phyloP scores from a whole-genome alignment of 2,113 vertebrate genomes.

The Hyaena hyaena region DNA sequence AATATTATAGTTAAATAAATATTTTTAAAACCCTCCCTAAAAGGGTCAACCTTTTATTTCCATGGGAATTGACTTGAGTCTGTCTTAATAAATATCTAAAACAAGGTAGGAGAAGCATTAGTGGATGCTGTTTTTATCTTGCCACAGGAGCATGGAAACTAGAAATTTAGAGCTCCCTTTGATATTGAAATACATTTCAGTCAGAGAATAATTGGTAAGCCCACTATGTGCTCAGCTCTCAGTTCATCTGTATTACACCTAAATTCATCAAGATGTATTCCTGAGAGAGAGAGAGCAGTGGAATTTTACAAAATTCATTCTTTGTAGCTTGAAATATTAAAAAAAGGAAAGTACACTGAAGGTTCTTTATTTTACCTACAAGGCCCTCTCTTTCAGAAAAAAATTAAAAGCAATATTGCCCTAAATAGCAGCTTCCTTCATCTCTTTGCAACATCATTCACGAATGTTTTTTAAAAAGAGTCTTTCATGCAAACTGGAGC shows the following conservation, averaged over 20 bases:
- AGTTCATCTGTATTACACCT: not conserved
- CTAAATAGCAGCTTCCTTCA: not conserved
- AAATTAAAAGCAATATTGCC: constrained; percentile 2
- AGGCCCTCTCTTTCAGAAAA: not conserved
- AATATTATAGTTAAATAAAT: not conserved
- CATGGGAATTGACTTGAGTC: not conserved
- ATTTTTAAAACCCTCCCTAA: not conserved
- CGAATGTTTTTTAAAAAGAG: not conserved
- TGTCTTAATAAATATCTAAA: constrained; percentile 55
- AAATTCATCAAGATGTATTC: not conserved
- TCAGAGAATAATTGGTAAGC: not conserved
- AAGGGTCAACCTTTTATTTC: constrained; percentile 1
- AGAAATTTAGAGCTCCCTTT: not conserved
- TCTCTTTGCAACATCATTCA: not conserved
- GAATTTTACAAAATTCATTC: not conserved
- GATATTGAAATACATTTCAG: not conserved
- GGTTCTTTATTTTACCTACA: not conserved
- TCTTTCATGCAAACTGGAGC: not conserved
- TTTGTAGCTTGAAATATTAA: not conserved
- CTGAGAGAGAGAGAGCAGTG: not conserved
- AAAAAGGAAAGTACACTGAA: not conserved
- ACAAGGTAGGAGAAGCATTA: constrained; percentile 11
- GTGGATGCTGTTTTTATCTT: not conserved
- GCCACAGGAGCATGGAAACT: not conserved
- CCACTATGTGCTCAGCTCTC: not conserved